Evolutionary conservation across 2,113 vertebrate species (phyloP).

Genomic region (Camelus dromedarius): DNA sequence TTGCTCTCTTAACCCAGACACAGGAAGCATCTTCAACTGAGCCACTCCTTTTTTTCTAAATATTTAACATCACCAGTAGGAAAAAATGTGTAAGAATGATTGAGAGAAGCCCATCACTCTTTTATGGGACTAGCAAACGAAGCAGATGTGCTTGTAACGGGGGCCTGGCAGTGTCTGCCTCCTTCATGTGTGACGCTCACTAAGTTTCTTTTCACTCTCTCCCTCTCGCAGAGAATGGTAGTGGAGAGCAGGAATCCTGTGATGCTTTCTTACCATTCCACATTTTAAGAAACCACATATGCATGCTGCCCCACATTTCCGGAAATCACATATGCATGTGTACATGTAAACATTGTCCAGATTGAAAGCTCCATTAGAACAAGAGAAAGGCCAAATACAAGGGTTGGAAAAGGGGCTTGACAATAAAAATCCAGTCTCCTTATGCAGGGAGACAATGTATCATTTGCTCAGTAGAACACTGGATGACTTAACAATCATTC

Average conservation of each 20-base stretch:
- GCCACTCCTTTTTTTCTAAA: background rate
- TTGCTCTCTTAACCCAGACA: background rate
- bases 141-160: background rate
- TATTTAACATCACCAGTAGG: background rate
- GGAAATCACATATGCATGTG: background rate
- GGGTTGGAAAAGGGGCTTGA: background rate
- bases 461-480: slow-evolving; percentile 1
- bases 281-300: background rate
- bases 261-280: background rate
- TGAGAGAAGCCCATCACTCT: background rate
- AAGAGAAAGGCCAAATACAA: background rate
- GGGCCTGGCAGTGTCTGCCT: rapidly evolving
- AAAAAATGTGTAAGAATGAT: background rate
- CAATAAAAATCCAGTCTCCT: background rate
- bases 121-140: background rate
- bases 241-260: background rate
- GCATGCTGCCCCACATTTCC: background rate
- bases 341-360: background rate
- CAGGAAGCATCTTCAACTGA: background rate
- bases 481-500: background rate
- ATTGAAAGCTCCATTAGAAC: background rate
- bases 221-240: background rate
- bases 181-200: background rate
- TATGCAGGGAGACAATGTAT: background rate
- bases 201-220: rapidly evolving